Evolutionary conservation across 2,113 vertebrate genomes (phyloP).

Genomic region (Mormyrus iriodes): DNA sequence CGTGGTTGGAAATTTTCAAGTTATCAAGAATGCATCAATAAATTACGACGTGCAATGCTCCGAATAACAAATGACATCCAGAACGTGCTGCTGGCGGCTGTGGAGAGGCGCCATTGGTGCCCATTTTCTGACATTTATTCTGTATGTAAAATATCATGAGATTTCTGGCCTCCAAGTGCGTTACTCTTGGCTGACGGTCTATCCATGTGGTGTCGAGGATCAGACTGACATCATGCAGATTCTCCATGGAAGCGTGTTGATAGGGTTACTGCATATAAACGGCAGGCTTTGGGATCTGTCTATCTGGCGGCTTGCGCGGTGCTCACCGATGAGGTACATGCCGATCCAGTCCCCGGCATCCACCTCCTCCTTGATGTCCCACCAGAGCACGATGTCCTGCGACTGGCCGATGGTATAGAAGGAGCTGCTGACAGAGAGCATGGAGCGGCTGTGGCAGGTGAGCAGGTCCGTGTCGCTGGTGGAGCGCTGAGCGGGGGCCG

Average conservation of each 20-base stretch:
- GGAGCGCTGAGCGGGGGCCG: constrained; percentile 67
- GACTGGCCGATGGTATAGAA: constrained; percentile 79
- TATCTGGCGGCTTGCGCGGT: not conserved
- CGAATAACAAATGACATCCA: not conserved
- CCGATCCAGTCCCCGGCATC: constrained; percentile 87
- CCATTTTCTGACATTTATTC: not conserved
- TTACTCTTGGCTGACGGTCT: not conserved
- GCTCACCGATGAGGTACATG: constrained; percentile 83
- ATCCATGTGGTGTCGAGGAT: not conserved
- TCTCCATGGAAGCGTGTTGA: not conserved
- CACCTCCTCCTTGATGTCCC: constrained; percentile 89
- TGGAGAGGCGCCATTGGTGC: not conserved
- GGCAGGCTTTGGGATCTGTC: not conserved
- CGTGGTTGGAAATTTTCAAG: not conserved
- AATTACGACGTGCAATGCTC: not conserved
- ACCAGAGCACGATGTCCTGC: constrained; percentile 73
- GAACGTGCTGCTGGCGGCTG: not conserved
- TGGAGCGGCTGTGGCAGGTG: constrained; percentile 80
- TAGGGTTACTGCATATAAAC: not conserved
- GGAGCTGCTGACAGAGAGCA: constrained; percentile 76
- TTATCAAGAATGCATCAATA: not conserved
- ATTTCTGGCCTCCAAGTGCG: not conserved
- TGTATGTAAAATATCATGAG: not conserved
- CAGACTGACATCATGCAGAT: not conserved
- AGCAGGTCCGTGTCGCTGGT: constrained; percentile 84